These are phyloP conservation scores for Tridacna gigas DNA, from an alignment of 2,888 invertebrate genomes.

Conservation along the genomic window DNA sequence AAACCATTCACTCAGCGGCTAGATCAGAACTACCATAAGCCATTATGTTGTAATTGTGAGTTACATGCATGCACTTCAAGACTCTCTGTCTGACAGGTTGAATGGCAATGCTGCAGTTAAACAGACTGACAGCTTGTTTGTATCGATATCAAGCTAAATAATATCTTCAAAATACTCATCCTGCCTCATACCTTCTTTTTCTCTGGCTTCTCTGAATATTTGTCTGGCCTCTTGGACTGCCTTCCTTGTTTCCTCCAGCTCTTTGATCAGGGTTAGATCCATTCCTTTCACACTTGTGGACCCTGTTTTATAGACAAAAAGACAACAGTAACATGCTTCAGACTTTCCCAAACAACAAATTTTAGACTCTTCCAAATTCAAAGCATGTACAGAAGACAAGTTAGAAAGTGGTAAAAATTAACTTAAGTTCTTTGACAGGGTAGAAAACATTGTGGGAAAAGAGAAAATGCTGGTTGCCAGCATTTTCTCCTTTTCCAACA, in stretches of 20 bases:
- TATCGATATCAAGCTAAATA: too few species aligned
- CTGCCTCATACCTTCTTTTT: slow-evolving; percentile 30
- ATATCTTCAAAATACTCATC: too few species aligned
- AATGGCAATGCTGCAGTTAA: too few species aligned
- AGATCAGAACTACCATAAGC: too few species aligned
- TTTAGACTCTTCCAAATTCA: background rate
- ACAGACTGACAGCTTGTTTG: too few species aligned
- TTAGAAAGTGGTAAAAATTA: too few species aligned
- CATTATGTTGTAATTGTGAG: too few species aligned
- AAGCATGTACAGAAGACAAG: too few species aligned
- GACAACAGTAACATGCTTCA: too few species aligned
- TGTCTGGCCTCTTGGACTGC: slow-evolving; percentile 75
- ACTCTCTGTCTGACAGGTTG: too few species aligned
- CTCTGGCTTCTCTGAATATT: slow-evolving; percentile 57
- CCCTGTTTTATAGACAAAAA: background rate
- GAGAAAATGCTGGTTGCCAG: background rate
- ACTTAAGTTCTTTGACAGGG: background rate
- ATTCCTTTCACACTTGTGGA: slow-evolving; percentile 12
- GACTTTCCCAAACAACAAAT: background rate
- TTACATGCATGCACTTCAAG: too few species aligned
- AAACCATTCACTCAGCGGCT: too few species aligned
- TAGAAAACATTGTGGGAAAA: background rate
- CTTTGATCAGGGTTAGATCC: slow-evolving; percentile 68
- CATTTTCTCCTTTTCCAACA: background rate
- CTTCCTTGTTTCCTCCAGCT: slow-evolving; percentile 74